A percentile compares a stretch with the other conserved stretches of the same genome.
phyloP scores from a whole-genome alignment of 2,888 invertebrate genomes.

The Trilocha varians region DNA sequence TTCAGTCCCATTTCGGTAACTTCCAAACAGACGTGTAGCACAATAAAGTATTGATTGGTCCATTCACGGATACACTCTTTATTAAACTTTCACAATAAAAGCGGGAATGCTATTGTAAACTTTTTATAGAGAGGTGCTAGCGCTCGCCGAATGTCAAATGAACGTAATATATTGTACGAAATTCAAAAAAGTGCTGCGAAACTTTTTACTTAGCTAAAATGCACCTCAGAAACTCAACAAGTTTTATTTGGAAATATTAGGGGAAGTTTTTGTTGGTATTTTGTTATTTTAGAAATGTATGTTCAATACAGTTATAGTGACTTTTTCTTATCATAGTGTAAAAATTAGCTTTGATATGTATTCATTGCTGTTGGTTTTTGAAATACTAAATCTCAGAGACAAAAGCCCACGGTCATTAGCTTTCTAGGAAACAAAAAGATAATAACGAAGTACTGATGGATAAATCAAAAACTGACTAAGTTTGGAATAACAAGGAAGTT shows the following conservation, averaged over 20 bases:
- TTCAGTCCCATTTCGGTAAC: constrained; percentile 15
- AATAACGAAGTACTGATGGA: too few species aligned
- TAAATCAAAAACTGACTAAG: too few species aligned
- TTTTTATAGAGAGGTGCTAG: constrained; percentile 22
- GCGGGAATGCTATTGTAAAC: constrained; percentile 31
- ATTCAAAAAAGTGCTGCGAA: constrained; percentile 9
- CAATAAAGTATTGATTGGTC: constrained; percentile 53
- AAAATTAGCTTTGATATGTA: too few species aligned
- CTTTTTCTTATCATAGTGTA: too few species aligned
- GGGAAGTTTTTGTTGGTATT: neutral
- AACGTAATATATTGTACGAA: constrained; percentile 4
- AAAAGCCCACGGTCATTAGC: too few species aligned
- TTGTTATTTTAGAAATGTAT: too few species aligned
- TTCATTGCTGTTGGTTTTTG: too few species aligned
- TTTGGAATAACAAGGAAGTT: too few species aligned
- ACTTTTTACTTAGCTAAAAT: neutral
- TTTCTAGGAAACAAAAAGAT: too few species aligned
- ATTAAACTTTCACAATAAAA: constrained; percentile 58
- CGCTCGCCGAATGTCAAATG: neutral
- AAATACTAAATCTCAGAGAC: too few species aligned
- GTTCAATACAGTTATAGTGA: too few species aligned
- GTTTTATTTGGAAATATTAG: neutral
- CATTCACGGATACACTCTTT: constrained; percentile 45
- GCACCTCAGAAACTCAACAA: neutral
- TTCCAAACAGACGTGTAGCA: constrained; percentile 30